A percentile compares a stretch with the other conserved stretches of the same genome.
phyloP scores from a whole-genome alignment of 2,113 vertebrate genomes.

The Glaucidium brasilianum region DNA sequence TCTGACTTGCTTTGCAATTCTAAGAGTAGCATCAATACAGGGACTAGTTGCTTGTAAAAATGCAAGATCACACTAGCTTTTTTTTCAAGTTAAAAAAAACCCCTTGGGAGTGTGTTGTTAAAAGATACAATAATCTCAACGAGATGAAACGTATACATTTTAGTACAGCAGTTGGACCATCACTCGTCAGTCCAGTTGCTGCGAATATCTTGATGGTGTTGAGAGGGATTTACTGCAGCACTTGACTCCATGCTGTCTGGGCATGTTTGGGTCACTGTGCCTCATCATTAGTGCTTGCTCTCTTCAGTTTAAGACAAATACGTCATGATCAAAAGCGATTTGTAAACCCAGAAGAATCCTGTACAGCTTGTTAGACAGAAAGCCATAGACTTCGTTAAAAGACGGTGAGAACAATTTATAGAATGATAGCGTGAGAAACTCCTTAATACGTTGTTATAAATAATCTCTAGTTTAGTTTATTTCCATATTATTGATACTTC shows the following conservation, averaged over 20 bases:
- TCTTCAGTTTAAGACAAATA: conserved; percentile 3
- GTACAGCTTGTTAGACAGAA: fast-evolving
- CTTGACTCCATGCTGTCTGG: background rate
- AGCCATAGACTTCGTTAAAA: background rate
- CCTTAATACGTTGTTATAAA: background rate
- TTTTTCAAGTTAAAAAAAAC: background rate
- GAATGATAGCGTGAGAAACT: background rate
- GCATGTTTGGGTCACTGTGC: background rate
- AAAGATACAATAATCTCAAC: background rate
- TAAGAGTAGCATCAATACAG: background rate
- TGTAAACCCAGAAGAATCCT: background rate
- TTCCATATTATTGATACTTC: background rate
- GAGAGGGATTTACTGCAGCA: conserved; percentile 12
- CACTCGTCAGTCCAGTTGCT: background rate
- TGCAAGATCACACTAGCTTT: background rate
- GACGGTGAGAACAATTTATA: background rate
- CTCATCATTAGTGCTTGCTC: background rate
- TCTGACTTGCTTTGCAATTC: background rate
- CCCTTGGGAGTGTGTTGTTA: background rate
- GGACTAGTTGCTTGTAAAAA: background rate
- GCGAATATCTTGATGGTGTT: background rate
- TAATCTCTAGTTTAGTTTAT: background rate
- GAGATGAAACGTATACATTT: background rate
- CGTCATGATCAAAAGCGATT: background rate
- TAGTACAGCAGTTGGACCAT: conserved; percentile 7